Evolutionary conservation across 2,797 vertebrate species (phyloP).

Genomic region (Lophotriccus pileatus): DNA sequence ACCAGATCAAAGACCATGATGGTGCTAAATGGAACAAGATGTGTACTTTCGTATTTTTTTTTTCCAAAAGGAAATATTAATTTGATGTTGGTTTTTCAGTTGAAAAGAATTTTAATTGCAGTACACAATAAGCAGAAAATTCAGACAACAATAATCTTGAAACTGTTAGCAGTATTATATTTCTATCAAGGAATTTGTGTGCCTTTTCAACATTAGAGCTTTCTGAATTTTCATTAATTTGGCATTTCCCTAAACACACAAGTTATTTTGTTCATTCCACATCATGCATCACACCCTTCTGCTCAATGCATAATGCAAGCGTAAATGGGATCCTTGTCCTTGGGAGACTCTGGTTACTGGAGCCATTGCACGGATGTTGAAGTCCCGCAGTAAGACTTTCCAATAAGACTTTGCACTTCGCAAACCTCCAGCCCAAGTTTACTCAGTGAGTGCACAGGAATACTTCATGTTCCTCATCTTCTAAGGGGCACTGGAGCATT

Average conservation of each 20-base stretch:
- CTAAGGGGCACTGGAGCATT: conserved; percentile 53
- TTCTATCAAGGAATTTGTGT: conserved; percentile 46
- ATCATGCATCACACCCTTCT: conserved; percentile 72
- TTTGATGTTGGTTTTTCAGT: conserved; percentile 51
- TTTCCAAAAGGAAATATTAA: conserved; percentile 63
- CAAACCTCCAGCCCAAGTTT: conserved; percentile 74
- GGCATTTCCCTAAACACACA: conserved; percentile 63
- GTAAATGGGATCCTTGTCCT: conserved; percentile 66
- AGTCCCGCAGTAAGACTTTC: conserved; percentile 59
- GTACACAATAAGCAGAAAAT: conserved; percentile 66
- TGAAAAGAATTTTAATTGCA: conserved; percentile 59
- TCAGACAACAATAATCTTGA: conserved; percentile 68
- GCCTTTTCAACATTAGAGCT: conserved; percentile 62
- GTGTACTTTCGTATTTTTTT: conserved; percentile 13
- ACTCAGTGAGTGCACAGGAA: conserved; percentile 38
- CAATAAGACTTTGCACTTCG: conserved; percentile 71
- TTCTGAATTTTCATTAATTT: conserved; percentile 70
- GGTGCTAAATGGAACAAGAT: conserved; percentile 70
- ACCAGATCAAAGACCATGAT: conserved; percentile 50
- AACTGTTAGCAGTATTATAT: conserved; percentile 51
- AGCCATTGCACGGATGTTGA: conserved; percentile 59
- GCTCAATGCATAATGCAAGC: conserved; percentile 69
- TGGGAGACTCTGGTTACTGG: conserved; percentile 70
- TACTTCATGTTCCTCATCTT: conserved; percentile 66
- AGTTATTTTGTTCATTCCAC: conserved; percentile 71